Evolutionary conservation across 2,113 vertebrate genomes (phyloP), one percentile per base, ranked within the genome.

Genomic region (Columba livia): DNA sequence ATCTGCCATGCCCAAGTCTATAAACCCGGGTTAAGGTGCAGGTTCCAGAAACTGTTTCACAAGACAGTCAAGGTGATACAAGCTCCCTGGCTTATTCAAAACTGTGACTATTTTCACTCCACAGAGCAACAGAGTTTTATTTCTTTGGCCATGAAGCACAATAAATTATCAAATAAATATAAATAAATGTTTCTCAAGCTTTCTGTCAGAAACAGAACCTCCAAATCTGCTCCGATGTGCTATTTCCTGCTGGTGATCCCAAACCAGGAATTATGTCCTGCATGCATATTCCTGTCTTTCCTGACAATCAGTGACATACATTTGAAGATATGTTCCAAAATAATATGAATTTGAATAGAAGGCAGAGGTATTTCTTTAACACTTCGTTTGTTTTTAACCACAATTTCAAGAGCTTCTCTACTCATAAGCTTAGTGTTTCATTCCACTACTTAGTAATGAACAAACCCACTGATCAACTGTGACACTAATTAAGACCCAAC

Each of bases 1-100:
- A 74, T 26, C 6, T 86, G n/a, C 6, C 25, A 65, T 12, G 17
- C 6, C 11, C 5, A 57, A 51, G 10, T 44, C 25, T 28, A 60
- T 24, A 84, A 47, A 0, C 5, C 5, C 17, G 75, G 48, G 20
- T 71, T 66, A 81, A 0, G 0, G 11, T n/a, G 11, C 15, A 32
- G 25, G 25, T 72, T 82, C 29, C 34, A 82, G 13, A 51, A 72
- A 71, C 19, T 31, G 13, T 71, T 74, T 42, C 54, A 69, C 64
- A 79, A 57, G 10, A 58, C 3, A 89, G 9, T 28, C 9, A 31
- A 26, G 19, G 40, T 29, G n/a, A 80, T 40, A 70, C 9, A 54
- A 70, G 9, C 15, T 64, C 23, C 19, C 21, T 20, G 24, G 6
- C 20, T 72, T 65, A 57, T 25, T 60, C 6, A 69, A 58, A 51